Conservation (phyloP, 1,140 invertebrate genomes). For the Caerostris extrusa region DNA sequence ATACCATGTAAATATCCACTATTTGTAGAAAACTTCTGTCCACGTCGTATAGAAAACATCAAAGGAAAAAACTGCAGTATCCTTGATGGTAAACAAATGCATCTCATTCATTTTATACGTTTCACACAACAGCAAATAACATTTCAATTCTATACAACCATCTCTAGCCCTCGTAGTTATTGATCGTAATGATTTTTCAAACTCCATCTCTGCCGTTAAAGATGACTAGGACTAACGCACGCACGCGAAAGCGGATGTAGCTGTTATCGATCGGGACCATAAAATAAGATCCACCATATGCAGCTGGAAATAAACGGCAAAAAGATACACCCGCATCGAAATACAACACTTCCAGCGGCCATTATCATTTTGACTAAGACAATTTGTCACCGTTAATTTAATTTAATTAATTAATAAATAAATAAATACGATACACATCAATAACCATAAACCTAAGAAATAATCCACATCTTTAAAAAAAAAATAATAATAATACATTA, state of each 20-base stretch:
- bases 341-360: too few relatives aligned
- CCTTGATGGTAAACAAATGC: too few relatives aligned
- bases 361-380: too few relatives aligned
- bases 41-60: too few relatives aligned
- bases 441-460: not conserved
- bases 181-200: not conserved
- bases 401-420: slow-evolving; percentile 19
- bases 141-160: not conserved
- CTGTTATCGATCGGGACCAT: slow-evolving; percentile 3
- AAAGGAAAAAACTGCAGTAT: too few relatives aligned
- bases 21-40: too few relatives aligned
- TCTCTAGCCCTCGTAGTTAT: not conserved
- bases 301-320: not conserved
- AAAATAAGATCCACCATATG: slow-evolving; percentile 17
- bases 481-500: not conserved
- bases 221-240: not conserved
- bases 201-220: not conserved
- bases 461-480: slow-evolving; percentile 6
- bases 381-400: not conserved
- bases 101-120: not conserved
- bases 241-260: slow-evolving; percentile 59
- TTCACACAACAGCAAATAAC: not conserved
- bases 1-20: too few relatives aligned
- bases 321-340: not conserved
- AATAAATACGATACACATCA: not conserved